Conservation (phyloP, 2,888 invertebrate genomes). For the Synanthedon tipuliformis region DNA sequence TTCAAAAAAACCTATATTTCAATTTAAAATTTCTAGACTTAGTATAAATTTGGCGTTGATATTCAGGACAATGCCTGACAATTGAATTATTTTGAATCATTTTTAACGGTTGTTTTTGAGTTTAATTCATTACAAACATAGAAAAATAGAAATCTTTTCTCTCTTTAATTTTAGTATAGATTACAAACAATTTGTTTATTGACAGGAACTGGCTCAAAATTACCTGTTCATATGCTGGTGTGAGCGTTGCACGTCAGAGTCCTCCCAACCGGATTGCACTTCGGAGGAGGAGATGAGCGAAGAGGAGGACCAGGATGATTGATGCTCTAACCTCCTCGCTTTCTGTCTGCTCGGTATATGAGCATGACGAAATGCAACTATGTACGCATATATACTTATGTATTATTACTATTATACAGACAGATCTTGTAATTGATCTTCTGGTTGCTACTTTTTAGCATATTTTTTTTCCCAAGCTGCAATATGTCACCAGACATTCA, state of each 20-base stretch:
- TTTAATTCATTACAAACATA: too few species aligned
- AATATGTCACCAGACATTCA: too few species aligned
- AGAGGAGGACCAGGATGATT: constrained; percentile 62
- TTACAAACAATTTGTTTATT: constrained; percentile 19
- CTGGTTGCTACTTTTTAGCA: too few species aligned
- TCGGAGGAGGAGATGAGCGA: constrained; percentile 83
- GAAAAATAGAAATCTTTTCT: too few species aligned
- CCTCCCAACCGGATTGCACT: constrained; percentile 82
- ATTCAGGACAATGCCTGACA: background rate
- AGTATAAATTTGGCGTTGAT: too few species aligned
- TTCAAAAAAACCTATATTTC: too few species aligned
- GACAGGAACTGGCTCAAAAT: constrained; percentile 74
- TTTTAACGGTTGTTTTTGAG: constrained; percentile 12
- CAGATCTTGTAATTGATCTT: too few species aligned
- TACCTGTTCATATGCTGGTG: constrained; percentile 88
- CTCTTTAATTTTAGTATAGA: constrained; percentile 11
- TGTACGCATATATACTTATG: background rate
- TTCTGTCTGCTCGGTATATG: constrained; percentile 58
- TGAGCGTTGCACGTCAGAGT: constrained; percentile 79
- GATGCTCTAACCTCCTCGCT: constrained; percentile 63
- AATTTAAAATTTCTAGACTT: too few species aligned
- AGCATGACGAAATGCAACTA: constrained; percentile 4
- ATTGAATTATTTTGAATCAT: too few species aligned
- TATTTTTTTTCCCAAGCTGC: too few species aligned
- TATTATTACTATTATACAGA: background rate